phyloP scores from a whole-genome alignment of 2,113 vertebrate species.

The Struthio camelus region DNA sequence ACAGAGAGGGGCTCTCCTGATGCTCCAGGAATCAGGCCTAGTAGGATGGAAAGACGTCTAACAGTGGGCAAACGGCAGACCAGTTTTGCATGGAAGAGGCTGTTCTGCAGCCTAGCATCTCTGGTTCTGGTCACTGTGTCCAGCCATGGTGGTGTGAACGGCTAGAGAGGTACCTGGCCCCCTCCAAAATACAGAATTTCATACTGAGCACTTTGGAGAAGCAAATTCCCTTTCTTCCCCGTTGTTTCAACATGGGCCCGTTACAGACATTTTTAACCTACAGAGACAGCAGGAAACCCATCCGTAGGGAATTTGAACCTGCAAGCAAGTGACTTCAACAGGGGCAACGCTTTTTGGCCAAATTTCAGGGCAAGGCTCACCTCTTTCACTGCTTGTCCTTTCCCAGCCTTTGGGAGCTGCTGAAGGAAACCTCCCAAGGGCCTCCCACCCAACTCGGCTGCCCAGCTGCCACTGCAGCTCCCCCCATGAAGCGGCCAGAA shows the following conservation, averaged over 20 bases:
- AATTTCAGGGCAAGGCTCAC: neutral
- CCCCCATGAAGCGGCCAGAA: fast-evolving
- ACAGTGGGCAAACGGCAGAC: neutral
- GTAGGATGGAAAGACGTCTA: neutral
- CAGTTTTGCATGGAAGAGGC: neutral
- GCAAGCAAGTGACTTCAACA: neutral
- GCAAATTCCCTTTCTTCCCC: neutral
- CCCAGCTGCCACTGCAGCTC: neutral
- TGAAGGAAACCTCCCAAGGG: neutral
- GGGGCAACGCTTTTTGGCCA: neutral
- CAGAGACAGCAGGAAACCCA: neutral
- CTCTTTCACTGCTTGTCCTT: neutral
- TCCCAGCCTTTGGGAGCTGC: neutral
- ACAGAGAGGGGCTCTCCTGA: neutral
- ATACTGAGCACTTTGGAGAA: neutral
- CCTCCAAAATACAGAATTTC: fast-evolving
- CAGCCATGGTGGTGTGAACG: neutral
- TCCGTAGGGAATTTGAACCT: neutral
- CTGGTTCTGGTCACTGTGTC: fast-evolving
- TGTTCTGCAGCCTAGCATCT: neutral
- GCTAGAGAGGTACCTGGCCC: neutral
- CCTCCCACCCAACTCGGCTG: neutral
- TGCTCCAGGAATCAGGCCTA: neutral
- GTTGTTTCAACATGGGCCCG: fast-evolving
- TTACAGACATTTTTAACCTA: neutral